Conservation (phyloP, 2,888 invertebrate genomes). For the Leistus spinibarbis region DNA sequence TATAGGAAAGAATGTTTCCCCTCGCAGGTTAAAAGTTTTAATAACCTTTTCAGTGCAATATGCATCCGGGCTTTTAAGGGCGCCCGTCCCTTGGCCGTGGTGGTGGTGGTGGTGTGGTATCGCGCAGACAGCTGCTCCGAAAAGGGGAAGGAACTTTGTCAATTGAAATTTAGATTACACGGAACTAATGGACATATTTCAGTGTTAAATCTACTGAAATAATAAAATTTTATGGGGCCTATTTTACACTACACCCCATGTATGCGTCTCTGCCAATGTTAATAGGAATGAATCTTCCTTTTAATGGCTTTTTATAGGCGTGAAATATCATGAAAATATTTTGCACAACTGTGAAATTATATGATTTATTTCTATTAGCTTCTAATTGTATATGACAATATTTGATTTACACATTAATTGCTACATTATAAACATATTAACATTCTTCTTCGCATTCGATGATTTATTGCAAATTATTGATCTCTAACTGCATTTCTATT, state of each 20-base stretch:
- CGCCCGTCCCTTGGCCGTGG: background rate
- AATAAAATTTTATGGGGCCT: conserved; percentile 27
- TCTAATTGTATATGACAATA: too few relatives aligned
- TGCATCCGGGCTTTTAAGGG: background rate
- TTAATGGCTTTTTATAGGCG: background rate
- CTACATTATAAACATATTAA: too few relatives aligned
- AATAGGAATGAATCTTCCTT: background rate
- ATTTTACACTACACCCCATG: background rate
- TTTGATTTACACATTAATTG: too few relatives aligned
- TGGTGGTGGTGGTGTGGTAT: too few relatives aligned
- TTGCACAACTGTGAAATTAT: background rate
- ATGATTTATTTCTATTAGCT: background rate
- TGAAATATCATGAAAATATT: background rate
- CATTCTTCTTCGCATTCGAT: too few relatives aligned
- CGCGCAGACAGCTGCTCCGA: conserved; percentile 7
- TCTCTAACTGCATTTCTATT: too few relatives aligned
- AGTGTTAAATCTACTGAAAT: conserved; percentile 35
- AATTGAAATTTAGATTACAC: conserved; percentile 34
- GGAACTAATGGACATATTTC: conserved; percentile 36
- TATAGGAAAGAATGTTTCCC: background rate
- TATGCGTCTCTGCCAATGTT: background rate
- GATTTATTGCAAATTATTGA: too few relatives aligned
- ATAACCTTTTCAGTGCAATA: conserved; percentile 18
- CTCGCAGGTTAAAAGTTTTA: conserved; percentile 21
- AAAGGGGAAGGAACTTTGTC: conserved; percentile 5